A percentile compares a stretch with the other conserved stretches of the same genome.
Evolutionary conservation across 2,113 vertebrate genomes (phyloP).

Genomic region (Illadopsis cleaveri): DNA sequence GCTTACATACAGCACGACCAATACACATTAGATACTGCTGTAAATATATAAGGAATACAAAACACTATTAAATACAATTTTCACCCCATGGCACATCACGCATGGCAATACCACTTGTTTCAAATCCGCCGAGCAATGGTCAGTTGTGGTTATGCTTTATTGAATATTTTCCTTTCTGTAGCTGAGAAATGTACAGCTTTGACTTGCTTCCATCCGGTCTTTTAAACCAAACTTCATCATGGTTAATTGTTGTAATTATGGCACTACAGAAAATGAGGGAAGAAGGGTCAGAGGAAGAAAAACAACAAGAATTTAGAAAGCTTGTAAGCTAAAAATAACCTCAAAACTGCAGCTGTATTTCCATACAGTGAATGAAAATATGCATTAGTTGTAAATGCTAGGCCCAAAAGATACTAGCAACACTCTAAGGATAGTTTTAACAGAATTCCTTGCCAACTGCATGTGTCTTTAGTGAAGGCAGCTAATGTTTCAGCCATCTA

Average conservation of each 20-base stretch:
- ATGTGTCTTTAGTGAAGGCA: background rate
- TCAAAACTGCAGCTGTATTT: background rate
- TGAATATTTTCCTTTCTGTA: conserved; percentile 98
- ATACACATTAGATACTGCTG: conserved; percentile 47
- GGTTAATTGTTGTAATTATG: conserved; percentile 96
- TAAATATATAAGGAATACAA: conserved; percentile 34
- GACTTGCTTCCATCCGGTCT: conserved; percentile 95
- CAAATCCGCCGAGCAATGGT: conserved; percentile 53
- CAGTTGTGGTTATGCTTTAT: conserved; percentile 89
- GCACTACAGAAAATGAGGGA: conserved; percentile 77
- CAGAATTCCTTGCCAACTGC: background rate
- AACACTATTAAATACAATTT: conserved; percentile 63
- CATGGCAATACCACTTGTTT: conserved; percentile 68
- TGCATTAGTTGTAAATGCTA: background rate
- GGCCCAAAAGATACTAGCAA: background rate
- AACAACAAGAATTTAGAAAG: background rate
- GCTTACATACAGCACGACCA: conserved; percentile 50
- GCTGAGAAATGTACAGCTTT: conserved; percentile 95
- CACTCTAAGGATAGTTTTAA: background rate
- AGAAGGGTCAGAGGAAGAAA: conserved; percentile 17
- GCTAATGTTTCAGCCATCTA: background rate
- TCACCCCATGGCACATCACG: conserved; percentile 75
- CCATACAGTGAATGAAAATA: background rate
- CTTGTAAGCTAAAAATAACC: background rate
- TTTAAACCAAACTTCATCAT: conserved; percentile 98